Conservation (phyloP, 92 coral and sea anemone species). For the Parazoanthus atlanticus region DNA sequence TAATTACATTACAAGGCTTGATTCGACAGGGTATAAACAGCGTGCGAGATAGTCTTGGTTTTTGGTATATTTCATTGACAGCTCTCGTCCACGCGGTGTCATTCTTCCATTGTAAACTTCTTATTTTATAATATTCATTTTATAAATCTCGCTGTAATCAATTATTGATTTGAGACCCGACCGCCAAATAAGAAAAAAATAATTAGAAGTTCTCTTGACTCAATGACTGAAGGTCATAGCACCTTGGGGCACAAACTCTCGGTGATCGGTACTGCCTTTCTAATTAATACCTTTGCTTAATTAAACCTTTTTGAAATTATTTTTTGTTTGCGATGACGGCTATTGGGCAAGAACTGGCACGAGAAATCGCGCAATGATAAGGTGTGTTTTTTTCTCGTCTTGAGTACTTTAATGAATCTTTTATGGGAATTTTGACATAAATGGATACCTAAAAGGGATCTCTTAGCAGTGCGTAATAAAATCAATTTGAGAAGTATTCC, state of each 20-base stretch:
- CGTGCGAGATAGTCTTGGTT: slow-evolving; percentile 54
- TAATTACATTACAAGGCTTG: slow-evolving; percentile 60
- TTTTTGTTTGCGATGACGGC: slow-evolving; percentile 38
- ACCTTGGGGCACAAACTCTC: slow-evolving; percentile 71
- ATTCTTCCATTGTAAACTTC: slow-evolving; percentile 73
- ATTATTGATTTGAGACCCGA: slow-evolving; percentile 78
- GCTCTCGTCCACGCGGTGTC: slow-evolving; percentile 76
- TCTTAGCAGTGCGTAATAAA: slow-evolving; percentile 44
- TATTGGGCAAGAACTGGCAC: slow-evolving; percentile 9
- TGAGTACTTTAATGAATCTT: slow-evolving; percentile 22
- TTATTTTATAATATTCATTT: slow-evolving; percentile 75
- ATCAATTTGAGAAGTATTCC: slow-evolving; percentile 53
- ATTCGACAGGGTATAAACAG: slow-evolving; percentile 53
- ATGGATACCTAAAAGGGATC: slow-evolving; percentile 19
- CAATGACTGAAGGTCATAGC: slow-evolving; percentile 74
- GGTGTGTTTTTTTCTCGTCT: background rate
- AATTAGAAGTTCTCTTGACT: slow-evolving; percentile 71
- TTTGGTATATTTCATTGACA: slow-evolving; percentile 68
- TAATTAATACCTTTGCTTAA: slow-evolving; percentile 45
- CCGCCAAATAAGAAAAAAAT: slow-evolving; percentile 73
- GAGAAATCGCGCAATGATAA: background rate
- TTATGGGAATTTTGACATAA: slow-evolving; percentile 7
- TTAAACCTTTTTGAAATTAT: slow-evolving; percentile 42
- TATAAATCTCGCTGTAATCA: slow-evolving; percentile 83
- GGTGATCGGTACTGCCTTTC: slow-evolving; percentile 25